Evolutionary conservation across 1,140 invertebrate genomes (phyloP), one percentile per base, ranked within the genome.

Genomic region (Sinonovacula constricta): DNA sequence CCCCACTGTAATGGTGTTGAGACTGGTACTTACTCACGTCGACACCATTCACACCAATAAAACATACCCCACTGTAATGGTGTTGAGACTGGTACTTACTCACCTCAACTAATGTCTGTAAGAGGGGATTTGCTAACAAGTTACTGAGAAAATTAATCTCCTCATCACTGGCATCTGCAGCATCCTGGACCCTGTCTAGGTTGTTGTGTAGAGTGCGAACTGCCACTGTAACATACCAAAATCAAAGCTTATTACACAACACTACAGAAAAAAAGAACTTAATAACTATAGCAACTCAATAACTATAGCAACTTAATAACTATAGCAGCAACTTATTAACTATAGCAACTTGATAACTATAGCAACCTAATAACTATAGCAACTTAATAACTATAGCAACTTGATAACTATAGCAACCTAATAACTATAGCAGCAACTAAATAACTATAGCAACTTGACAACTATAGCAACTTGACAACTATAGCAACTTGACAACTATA

Each of bases 131-230:
- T 36, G 67, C 74, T 2, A 88, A 69, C 30, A 88, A 81, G 4
- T 82, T 63, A 68, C 76, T 82, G 3, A 88, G 79, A 70, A 88
- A 87, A 26, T 83, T 82, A 7, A 88, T 71, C 28, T 88, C 87
- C 31, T 59, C 59, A 63, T 83, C 54, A 4, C 77, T 70, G 3
- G 84, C 88, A 15, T 79, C 84, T 22, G 81, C 53, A 28, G 53
- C 54, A 53, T 85, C 78, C 33, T 80, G 81, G 14, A 88, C 60
- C 10, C 83, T 82, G 49, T 85, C 84, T 15, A 88, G 54, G 54
- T 81, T 75, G 30, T 83, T 82, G 33, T 75, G 75, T 12, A 88
- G 51, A 14, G 77, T 45, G 22, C 83, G 69, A 7, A 88, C 59
- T 26, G 84, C 86, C 62, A 80, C 87, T 88, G 66, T 33, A 67